phyloP scores from a whole-genome alignment of 2,797 vertebrate species.

The Lagorchestes hirsutus region DNA sequence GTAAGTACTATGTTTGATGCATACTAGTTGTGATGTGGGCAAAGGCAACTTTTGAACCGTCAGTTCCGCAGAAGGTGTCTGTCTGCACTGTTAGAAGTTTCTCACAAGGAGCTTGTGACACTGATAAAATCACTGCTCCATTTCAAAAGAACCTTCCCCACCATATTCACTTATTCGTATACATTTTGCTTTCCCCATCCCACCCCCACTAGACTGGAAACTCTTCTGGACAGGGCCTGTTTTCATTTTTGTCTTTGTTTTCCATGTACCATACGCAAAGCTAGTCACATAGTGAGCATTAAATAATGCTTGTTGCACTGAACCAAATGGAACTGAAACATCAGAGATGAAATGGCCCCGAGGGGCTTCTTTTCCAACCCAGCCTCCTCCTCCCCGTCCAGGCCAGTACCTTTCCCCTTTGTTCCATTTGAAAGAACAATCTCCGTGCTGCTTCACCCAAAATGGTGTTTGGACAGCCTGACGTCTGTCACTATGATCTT shows the following conservation, averaged over 20 bases:
- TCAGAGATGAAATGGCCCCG: neutral
- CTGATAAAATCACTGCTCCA: neutral
- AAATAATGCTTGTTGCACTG: neutral
- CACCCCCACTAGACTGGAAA: neutral
- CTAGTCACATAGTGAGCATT: neutral
- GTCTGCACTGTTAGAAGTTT: neutral
- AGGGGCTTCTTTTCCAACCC: neutral
- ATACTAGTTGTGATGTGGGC: neutral
- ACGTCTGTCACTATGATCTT: neutral
- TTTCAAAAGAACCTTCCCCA: neutral
- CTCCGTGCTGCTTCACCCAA: neutral
- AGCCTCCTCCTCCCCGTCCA: neutral
- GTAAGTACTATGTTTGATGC: neutral
- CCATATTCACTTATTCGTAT: neutral
- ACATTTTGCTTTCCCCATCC: neutral
- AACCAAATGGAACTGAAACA: neutral
- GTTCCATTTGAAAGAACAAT: neutral
- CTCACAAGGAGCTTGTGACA: neutral
- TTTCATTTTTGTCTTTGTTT: neutral
- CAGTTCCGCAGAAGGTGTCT: neutral
- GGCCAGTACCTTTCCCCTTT: neutral
- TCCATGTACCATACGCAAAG: neutral
- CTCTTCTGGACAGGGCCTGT: neutral
- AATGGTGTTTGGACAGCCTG: neutral
- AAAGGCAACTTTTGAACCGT: neutral